Percentiles rank a stretch among this genome's conserved stretches.
Evolutionary conservation across 2,797 vertebrate species (phyloP).

Genomic region (Clamator glandarius): DNA sequence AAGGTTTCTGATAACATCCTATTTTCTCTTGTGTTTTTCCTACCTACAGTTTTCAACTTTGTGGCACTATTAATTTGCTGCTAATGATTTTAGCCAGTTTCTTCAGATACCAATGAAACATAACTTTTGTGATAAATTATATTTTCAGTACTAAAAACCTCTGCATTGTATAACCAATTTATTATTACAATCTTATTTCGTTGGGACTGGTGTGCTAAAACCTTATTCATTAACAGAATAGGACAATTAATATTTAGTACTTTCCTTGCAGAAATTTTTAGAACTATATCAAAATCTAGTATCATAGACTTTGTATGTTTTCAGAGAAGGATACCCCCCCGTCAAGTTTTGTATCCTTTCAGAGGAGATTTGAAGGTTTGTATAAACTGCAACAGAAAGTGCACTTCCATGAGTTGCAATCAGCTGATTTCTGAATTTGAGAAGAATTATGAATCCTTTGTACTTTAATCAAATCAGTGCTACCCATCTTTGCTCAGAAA

Average conservation of each 20-base stretch:
- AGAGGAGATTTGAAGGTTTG: not conserved
- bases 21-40: slow-evolving; percentile 64
- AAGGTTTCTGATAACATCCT: slow-evolving; percentile 53
- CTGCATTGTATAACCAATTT: not conserved
- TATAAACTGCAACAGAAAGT: not conserved
- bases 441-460: not conserved
- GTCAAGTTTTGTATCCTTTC: not conserved
- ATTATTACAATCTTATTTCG: not conserved
- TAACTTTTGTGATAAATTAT: not conserved
- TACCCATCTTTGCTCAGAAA: not conserved
- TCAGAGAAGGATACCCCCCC: not conserved
- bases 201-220: not conserved
- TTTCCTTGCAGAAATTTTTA: not conserved
- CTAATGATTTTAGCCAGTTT: slow-evolving; percentile 59
- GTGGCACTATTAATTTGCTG: slow-evolving; percentile 52
- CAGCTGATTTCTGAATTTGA: not conserved
- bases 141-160: not conserved
- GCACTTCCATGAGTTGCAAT: not conserved
- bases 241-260: not conserved
- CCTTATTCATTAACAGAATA: not conserved
- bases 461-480: not conserved
- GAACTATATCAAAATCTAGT: not conserved
- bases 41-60: slow-evolving; percentile 40
- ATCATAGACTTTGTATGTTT: not conserved
- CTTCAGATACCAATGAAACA: not conserved